Evolutionary conservation across 2,113 vertebrate species (phyloP).

Genomic region (Daboia siamensis): DNA sequence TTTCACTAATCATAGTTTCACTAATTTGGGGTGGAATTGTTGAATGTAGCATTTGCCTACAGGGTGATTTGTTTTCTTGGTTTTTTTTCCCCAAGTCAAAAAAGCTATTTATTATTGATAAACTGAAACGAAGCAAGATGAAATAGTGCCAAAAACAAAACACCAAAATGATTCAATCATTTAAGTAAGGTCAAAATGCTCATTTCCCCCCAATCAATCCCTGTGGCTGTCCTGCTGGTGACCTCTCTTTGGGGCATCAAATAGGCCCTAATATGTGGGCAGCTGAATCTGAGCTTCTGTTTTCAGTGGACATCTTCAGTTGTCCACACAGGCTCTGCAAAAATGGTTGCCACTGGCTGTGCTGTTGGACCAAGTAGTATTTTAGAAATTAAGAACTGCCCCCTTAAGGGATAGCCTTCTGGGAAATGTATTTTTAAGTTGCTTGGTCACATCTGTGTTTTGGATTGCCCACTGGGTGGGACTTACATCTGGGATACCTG

Average conservation of each 20-base stretch:
- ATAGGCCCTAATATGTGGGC: conserved; percentile 43
- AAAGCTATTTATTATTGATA: not conserved
- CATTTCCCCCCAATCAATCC: not conserved
- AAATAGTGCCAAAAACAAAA: not conserved
- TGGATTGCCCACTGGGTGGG: too few relatives aligned
- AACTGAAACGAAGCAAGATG: not conserved
- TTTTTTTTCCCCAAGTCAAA: not conserved
- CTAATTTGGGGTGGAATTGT: not conserved
- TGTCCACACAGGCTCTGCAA: conserved; percentile 52
- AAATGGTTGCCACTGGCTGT: conserved; percentile 27
- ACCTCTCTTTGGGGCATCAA: conserved; percentile 43
- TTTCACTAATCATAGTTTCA: not conserved
- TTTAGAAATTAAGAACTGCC: too few relatives aligned
- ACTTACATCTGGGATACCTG: too few relatives aligned
- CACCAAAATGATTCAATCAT: too few relatives aligned
- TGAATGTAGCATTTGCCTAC: not conserved
- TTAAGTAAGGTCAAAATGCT: not conserved
- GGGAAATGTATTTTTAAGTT: too few relatives aligned
- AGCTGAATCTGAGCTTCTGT: conserved; percentile 43
- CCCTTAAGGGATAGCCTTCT: too few relatives aligned
- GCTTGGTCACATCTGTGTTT: too few relatives aligned
- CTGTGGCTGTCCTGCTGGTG: conserved; percentile 38
- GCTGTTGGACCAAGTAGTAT: too few relatives aligned
- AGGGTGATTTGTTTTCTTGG: not conserved
- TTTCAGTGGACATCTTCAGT: conserved; percentile 31